A percentile compares a stretch with the other conserved stretches of the same genome.
These are phyloP conservation scores for Toxotes chatareus DNA, from an alignment of 2,113 vertebrate species.

Conservation along the genomic window DNA sequence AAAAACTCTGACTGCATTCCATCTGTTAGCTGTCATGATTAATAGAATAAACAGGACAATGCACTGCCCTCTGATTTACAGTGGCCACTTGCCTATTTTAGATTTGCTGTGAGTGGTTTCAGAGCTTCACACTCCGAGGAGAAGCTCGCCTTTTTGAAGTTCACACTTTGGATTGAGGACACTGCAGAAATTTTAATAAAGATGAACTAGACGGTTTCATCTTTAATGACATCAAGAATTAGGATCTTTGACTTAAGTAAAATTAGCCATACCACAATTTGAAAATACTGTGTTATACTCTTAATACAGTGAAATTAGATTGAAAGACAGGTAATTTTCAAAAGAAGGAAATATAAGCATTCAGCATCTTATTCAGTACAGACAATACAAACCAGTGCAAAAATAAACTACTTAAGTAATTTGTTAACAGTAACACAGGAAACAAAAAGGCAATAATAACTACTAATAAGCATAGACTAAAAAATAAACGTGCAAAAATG, in stretches of 20 bases:
- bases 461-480: neutral
- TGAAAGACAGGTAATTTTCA: neutral
- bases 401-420: neutral
- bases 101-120: slow-evolving; percentile 27
- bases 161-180: slow-evolving; percentile 32
- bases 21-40: slow-evolving; percentile 55
- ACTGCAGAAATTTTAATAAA: neutral
- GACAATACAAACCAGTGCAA: neutral
- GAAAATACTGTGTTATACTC: neutral
- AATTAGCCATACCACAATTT: neutral
- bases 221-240: slow-evolving; percentile 7
- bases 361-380: neutral
- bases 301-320: neutral
- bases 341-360: neutral
- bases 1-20: slow-evolving; percentile 21
- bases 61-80: slow-evolving; percentile 45
- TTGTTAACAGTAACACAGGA: neutral
- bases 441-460: neutral
- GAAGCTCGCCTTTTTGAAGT: slow-evolving; percentile 14
- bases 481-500: neutral
- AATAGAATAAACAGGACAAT: slow-evolving; percentile 57
- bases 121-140: slow-evolving; percentile 18
- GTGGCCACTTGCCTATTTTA: slow-evolving; percentile 42
- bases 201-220: neutral
- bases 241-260: neutral